Evolutionary conservation across 2,797 vertebrate genomes (phyloP), one percentile per base, ranked within the genome.

Genomic region (Sitta carolinensis): DNA sequence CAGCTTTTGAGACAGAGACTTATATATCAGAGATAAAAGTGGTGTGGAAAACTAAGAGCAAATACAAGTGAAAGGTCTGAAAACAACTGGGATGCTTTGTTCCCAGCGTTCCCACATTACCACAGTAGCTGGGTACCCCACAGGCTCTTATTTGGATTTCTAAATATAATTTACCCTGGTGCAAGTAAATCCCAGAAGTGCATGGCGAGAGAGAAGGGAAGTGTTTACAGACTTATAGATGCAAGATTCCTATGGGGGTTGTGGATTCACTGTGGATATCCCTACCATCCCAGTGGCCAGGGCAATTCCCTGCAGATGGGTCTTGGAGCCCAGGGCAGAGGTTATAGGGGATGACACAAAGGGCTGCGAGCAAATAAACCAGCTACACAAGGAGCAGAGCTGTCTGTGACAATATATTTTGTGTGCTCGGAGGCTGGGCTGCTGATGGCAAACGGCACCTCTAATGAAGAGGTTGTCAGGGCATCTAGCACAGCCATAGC

Each of bases 81-180:
- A 95, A 94, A 72, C 42, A 80, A 81, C 55, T 13, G 43, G 45
- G 52, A 92, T 11, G 2, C 50, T 94, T 80, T 77, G 38, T 82
- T 92, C 62, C 62, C 58, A 85, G 27, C 0, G 0, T 90, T 94
- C 87, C 75, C 92, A 93, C 81, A 70, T 69, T 83, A 36, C 61
- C 64, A 52, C 52, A 62, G 74, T 1, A 11, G 8, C 50, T 0
- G 29, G 55, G 58, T 87, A 81, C 87, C 87, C 79, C 58, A 63
- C 36, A 38, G 50, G 25, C 64, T 80, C 45, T 89, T 87, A 58
- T 64, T 89, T 90, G 62, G 26, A 55, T 91, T 95, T 95, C 93
- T 89, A 95, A 89, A 75, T 87, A 92, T 81, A 95, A 45, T 8
- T 72, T 79, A 20, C 23, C 38, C 75, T 55, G 68, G 29, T 90